Base-by-base conservation (phyloP, 2,113 vertebrate species). In the Progne subis region DNA sequence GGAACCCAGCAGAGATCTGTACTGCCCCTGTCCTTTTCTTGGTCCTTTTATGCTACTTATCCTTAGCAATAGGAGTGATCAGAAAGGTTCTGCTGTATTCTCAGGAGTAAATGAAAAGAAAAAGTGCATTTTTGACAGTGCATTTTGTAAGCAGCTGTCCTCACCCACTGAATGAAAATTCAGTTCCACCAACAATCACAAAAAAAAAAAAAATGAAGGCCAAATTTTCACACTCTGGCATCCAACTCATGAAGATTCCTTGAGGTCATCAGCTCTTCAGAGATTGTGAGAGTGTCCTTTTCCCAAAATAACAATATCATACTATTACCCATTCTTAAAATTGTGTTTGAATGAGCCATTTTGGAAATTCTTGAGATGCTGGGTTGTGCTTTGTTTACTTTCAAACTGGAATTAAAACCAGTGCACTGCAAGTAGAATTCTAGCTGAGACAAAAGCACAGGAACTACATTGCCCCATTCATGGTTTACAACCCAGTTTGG, bases 321-420 rank as follows among this genome's bases (percentile, higher is more conserved):
- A 37, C 75, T 52, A 76, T 88, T 63, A n/a, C 19, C 37, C 71
- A 23, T 77, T 90, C 90, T 90, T 74, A 80, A 85, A 94, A 80
- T 31, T 0, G 0, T 49, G n/a, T 60, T 71, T 67, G 65, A 96
- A 92, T 19, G 9, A 86, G 23, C 3, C 25, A 9, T 52, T 88
- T 68, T 88, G 68, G 52, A 94, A 83, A 91, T 83, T 93, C 82
- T 74, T 86, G 37, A 60, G 65, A 88, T 90, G 60, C 37, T 86
- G 94, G 25, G 68, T 56, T 93, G 65, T 74, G 68, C 50, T 94
- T 92, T 91, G 67, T 90, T 95, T 93, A 67, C 68, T 83, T 47
- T 67, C 49, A 83, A n/a, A 60, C 11, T 90, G 64, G 64, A 92
- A 86, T 63, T 65, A 59, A 74, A 83, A 52, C 9, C 37, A 77